phyloP scores from a whole-genome alignment of 2,797 vertebrate species.

The Hybognathus amarus region DNA sequence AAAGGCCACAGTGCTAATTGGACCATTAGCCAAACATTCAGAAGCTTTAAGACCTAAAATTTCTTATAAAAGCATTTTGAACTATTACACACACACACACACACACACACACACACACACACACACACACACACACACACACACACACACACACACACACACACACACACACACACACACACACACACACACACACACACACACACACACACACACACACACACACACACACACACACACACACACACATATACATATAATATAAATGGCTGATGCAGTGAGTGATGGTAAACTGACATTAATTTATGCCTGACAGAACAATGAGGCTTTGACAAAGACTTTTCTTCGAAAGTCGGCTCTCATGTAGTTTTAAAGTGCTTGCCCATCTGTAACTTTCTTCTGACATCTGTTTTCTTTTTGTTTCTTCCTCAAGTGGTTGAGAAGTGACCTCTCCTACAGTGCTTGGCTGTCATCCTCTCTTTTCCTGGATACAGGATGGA shows the following conservation, averaged over 20 bases:
- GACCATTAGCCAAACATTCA: too few relatives aligned
- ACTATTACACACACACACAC: too few relatives aligned
- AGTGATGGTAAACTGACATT: neutral
- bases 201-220: too few relatives aligned
- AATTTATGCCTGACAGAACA: constrained; percentile 19
- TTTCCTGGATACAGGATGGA: neutral
- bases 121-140: too few relatives aligned
- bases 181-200: too few relatives aligned
- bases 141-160: too few relatives aligned
- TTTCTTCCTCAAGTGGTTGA: constrained; percentile 15
- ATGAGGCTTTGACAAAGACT: neutral
- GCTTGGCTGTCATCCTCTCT: constrained; percentile 19
- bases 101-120: too few relatives aligned
- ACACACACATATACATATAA: too few relatives aligned
- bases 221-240: too few relatives aligned
- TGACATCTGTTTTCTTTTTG: constrained; percentile 42
- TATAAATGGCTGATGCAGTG: neutral
- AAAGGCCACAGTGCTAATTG: too few relatives aligned
- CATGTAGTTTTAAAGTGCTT: constrained; percentile 9
- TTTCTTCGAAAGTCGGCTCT: constrained; percentile 13
- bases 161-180: too few relatives aligned
- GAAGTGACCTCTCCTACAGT: constrained; percentile 15
- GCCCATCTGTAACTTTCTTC: constrained; percentile 18
- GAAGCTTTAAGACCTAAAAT: neutral
- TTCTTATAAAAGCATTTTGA: neutral